A percentile compares a stretch with the other conserved stretches of the same genome.
These are phyloP conservation scores for Caloenas nicobarica DNA, from an alignment of 2,113 vertebrate genomes.

Conservation along the genomic window DNA sequence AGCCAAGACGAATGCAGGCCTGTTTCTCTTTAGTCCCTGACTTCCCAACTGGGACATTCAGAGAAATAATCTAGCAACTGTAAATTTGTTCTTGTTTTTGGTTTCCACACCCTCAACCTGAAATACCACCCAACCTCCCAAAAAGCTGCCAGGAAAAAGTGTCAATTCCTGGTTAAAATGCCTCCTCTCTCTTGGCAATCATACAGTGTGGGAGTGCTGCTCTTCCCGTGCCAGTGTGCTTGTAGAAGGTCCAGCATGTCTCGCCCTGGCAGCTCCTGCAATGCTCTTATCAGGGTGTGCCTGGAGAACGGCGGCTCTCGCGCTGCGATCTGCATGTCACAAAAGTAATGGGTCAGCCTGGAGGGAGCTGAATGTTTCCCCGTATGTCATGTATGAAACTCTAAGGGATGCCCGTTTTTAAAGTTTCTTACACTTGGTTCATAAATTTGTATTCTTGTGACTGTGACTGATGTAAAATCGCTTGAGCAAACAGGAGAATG, in stretches of 20 bases:
- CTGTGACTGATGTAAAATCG: neutral
- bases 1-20: neutral
- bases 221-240: fast-evolving
- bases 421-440: neutral
- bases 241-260: neutral
- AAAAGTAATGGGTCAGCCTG: neutral
- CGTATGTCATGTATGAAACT: neutral
- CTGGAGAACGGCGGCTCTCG: neutral
- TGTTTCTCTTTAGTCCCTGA: neutral
- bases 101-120: neutral
- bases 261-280: fast-evolving
- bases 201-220: too few relatives aligned
- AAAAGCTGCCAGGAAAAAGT: neutral
- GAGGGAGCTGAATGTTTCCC: neutral
- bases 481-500: neutral
- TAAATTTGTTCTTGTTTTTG: neutral
- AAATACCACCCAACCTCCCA: neutral
- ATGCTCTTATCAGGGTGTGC: neutral
- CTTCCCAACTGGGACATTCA: neutral
- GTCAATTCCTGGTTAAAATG: neutral
- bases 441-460: neutral
- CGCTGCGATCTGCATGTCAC: fast-evolving
- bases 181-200: neutral
- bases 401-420: neutral
- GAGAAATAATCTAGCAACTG: neutral